These are phyloP conservation scores for Stichodactyla helianthus DNA, from an alignment of 64 coral and sea anemone genomes.

Conservation along the genomic window DNA sequence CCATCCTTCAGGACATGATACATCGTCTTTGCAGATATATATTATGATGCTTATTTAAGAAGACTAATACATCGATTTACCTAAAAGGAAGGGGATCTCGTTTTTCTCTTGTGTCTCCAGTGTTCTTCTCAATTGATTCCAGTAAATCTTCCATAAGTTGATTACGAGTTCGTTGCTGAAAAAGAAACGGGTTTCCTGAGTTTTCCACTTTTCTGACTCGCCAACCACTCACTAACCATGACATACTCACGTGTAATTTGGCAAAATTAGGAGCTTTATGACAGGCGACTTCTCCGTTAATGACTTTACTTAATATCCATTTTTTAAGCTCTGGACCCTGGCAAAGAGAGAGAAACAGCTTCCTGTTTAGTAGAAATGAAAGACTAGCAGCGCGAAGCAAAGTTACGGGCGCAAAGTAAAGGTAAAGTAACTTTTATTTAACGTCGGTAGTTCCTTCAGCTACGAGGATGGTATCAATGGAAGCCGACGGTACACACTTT, in stretches of 20 bases:
- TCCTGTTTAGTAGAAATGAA: not conserved
- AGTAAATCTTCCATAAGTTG: conserved; percentile 68
- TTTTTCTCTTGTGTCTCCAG: conserved; percentile 26
- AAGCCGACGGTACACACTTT: too few relatives aligned
- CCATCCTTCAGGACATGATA: too few relatives aligned
- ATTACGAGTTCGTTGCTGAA: conserved; percentile 54
- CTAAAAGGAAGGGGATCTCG: conserved; percentile 56
- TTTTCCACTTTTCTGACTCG: too few relatives aligned
- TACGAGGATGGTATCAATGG: too few relatives aligned
- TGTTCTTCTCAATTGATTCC: conserved; percentile 36
- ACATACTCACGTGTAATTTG: conserved; percentile 67
- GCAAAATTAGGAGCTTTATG: conserved; percentile 78
- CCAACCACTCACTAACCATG: not conserved
- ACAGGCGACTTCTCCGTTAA: conserved; percentile 65
- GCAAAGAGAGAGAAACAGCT: not conserved
- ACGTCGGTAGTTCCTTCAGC: too few relatives aligned
- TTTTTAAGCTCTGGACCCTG: conserved; percentile 68
- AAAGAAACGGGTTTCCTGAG: not conserved
- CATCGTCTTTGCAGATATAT: too few relatives aligned
- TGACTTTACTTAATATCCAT: conserved; percentile 75
- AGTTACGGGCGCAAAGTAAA: not conserved
- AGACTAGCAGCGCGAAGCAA: not conserved
- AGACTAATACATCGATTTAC: conserved; percentile 11
- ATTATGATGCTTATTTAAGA: not conserved
- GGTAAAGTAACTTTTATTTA: too few relatives aligned